Percentiles rank a stretch among this genome's conserved stretches.
phyloP scores from a whole-genome alignment of 2,888 invertebrate genomes.

The Pheosia tremula region DNA sequence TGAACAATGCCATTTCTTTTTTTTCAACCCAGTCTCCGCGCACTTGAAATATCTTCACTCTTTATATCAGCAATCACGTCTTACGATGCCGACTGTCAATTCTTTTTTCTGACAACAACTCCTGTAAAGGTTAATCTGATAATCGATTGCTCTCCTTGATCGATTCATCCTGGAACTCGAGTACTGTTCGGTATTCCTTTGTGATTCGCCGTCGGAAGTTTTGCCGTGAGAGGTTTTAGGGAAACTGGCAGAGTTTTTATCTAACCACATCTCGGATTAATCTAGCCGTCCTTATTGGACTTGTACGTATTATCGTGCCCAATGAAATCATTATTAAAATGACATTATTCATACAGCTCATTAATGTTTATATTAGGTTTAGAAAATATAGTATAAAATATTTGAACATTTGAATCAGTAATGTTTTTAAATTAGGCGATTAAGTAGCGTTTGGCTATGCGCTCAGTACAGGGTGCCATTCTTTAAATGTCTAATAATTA shows the following conservation, averaged over 20 bases:
- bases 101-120: conserved; percentile 12
- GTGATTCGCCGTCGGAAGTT: conserved; percentile 26
- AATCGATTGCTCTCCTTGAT: conserved; percentile 43
- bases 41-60: conserved; percentile 4
- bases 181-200: conserved; percentile 26
- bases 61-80: conserved; percentile 4
- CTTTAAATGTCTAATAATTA: too few relatives aligned
- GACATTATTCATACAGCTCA: too few relatives aligned
- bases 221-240: not conserved
- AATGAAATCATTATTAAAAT: too few relatives aligned
- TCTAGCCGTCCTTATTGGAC: too few relatives aligned
- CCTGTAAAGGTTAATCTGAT: conserved; percentile 40
- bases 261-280: too few relatives aligned
- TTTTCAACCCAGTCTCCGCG: not conserved
- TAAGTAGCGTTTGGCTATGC: too few relatives aligned
- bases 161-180: conserved; percentile 39
- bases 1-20: not conserved
- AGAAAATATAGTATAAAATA: too few relatives aligned
- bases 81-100: conserved; percentile 5
- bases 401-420: too few relatives aligned
- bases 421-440: too few relatives aligned
- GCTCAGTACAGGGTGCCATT: too few relatives aligned
- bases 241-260: not conserved
- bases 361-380: too few relatives aligned
- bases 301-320: too few relatives aligned